These are phyloP conservation scores for Dinomys branickii DNA, from an alignment of 2,113 vertebrate genomes.

Conservation along the genomic window DNA sequence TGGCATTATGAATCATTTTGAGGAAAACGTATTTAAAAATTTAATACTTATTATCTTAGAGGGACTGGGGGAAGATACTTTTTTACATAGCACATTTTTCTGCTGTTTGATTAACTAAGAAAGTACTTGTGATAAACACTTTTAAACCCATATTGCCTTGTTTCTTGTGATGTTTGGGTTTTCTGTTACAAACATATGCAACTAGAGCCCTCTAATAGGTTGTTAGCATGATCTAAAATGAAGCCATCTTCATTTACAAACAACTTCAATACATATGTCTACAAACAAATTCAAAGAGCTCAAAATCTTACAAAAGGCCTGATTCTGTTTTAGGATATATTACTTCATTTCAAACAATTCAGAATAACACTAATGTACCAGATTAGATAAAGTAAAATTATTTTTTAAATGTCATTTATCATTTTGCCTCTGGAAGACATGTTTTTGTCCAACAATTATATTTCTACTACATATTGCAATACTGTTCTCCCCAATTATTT, in stretches of 20 bases:
- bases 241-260: conserved; percentile 68
- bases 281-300: conserved; percentile 69
- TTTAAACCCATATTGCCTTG: conserved; percentile 23
- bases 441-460: conserved; percentile 46
- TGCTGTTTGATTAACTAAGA: neutral
- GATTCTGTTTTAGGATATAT: conserved; percentile 47
- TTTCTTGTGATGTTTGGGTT: neutral
- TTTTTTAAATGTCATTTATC: conserved; percentile 10
- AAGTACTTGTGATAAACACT: neutral
- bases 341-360: conserved; percentile 66
- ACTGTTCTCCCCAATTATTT: conserved; percentile 20
- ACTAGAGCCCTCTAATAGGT: neutral
- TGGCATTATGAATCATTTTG: neutral
- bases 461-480: conserved; percentile 40
- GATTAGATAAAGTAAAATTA: conserved; percentile 59
- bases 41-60: neutral
- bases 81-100: neutral
- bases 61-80: neutral
- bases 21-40: neutral
- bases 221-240: conserved; percentile 66
- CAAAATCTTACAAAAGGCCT: conserved; percentile 70
- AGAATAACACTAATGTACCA: conserved; percentile 44
- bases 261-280: conserved; percentile 60
- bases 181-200: conserved; percentile 22
- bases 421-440: conserved; percentile 46